These are phyloP conservation scores for Seriola rivoliana DNA, from an alignment of 2,113 vertebrate genomes.

Conservation along the genomic window DNA sequence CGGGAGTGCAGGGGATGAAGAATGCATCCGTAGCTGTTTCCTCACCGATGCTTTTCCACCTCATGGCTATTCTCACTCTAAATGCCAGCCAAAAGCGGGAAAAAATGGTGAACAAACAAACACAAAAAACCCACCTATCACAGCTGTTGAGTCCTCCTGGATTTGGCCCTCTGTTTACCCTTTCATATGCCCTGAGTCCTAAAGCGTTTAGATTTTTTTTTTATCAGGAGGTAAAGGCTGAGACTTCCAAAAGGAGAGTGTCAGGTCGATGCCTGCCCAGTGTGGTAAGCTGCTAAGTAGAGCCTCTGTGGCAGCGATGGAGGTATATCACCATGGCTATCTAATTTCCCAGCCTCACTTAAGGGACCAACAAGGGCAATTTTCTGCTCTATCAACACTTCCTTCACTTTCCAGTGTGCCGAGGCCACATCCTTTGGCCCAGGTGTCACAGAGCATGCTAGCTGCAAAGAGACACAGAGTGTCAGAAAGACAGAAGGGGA, in stretches of 20 bases:
- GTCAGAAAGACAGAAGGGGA: background rate
- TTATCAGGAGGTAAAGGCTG: slow-evolving; percentile 29
- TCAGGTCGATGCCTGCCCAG: slow-evolving; percentile 34
- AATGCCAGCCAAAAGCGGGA: background rate
- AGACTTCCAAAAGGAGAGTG: slow-evolving; percentile 27
- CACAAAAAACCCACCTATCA: slow-evolving; percentile 11
- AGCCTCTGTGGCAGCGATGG: slow-evolving; percentile 49
- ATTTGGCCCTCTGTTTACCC: slow-evolving; percentile 10
- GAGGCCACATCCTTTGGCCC: slow-evolving; percentile 34
- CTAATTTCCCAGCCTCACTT: slow-evolving; percentile 73
- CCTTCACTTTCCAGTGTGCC: slow-evolving; percentile 33
- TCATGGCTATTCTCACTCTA: background rate
- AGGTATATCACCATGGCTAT: slow-evolving; percentile 66
- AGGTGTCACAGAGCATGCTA: slow-evolving; percentile 23
- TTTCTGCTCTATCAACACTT: slow-evolving; percentile 66
- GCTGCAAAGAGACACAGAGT: slow-evolving; percentile 2
- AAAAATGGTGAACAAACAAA: slow-evolving; percentile 2
- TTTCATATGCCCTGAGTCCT: slow-evolving; percentile 1
- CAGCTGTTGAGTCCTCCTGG: slow-evolving; percentile 31
- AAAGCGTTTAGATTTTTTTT: slow-evolving; percentile 46
- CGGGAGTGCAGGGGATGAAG: slow-evolving; percentile 19
- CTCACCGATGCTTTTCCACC: background rate
- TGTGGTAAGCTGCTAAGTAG: slow-evolving; percentile 60
- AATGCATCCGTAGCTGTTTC: slow-evolving; percentile 36
- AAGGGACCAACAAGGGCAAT: slow-evolving; percentile 73